Evolutionary conservation across 2,888 invertebrate genomes (phyloP).

Genomic region (Rhogogaster chlorosoma): DNA sequence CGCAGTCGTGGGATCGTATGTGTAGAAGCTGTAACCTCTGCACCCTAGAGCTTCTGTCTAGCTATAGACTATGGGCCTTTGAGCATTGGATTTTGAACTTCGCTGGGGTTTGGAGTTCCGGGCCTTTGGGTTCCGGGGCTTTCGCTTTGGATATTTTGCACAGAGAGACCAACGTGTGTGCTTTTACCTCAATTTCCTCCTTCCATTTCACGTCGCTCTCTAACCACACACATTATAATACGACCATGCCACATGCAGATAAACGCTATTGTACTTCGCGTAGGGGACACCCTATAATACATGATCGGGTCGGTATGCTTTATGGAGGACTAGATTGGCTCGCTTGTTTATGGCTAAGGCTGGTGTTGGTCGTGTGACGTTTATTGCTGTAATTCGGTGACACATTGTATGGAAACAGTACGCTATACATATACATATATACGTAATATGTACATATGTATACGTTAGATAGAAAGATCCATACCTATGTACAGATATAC

Average conservation of each 20-base stretch:
- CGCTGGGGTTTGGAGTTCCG: background rate
- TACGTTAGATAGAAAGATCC: background rate
- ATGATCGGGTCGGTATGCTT: conserved; percentile 49
- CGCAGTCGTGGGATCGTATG: conserved; percentile 18
- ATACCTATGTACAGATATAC: background rate
- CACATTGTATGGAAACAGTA: conserved; percentile 43
- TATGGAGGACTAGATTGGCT: conserved; percentile 50
- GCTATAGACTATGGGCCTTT: background rate
- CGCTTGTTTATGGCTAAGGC: conserved; percentile 48
- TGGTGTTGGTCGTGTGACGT: conserved; percentile 37
- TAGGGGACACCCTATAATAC: conserved; percentile 11
- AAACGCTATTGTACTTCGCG: conserved; percentile 35
- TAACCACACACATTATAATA: conserved; percentile 22
- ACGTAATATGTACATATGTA: background rate
- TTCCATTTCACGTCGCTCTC: background rate
- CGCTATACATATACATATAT: background rate
- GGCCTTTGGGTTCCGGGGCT: background rate
- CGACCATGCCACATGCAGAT: conserved; percentile 40
- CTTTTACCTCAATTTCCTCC: conserved; percentile 17
- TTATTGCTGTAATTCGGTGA: conserved; percentile 53
- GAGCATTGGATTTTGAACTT: background rate
- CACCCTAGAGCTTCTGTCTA: background rate
- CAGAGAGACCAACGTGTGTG: background rate
- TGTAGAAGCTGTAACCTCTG: background rate
- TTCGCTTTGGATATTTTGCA: background rate